A percentile compares a stretch with the other conserved stretches of the same genome.
phyloP scores from a whole-genome alignment of 1,140 invertebrate genomes.

The Pogonomyrmex californicus region DNA sequence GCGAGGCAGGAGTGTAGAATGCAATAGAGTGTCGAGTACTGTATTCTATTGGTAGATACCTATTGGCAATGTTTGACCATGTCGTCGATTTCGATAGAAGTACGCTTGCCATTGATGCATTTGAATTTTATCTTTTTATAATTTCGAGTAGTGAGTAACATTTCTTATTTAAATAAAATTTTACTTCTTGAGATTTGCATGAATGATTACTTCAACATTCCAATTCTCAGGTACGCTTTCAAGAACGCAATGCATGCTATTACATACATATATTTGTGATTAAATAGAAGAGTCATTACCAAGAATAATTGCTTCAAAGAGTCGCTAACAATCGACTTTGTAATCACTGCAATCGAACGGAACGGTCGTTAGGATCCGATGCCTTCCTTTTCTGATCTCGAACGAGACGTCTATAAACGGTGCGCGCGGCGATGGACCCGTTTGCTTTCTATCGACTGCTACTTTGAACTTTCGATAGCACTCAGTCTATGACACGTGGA shows the following conservation, averaged over 20 bases:
- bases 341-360: constrained; percentile 66
- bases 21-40: constrained; percentile 30
- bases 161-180: neutral
- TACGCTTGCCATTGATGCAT: neutral
- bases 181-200: neutral
- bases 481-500: constrained; percentile 60
- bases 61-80: neutral
- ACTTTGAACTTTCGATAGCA: constrained; percentile 68
- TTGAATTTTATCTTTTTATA: constrained; percentile 13
- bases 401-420: constrained; percentile 65
- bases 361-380: constrained; percentile 40
- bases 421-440: constrained; percentile 62
- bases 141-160: neutral
- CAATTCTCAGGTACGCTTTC: neutral
- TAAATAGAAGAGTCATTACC: constrained; percentile 50
- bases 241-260: constrained; percentile 8
- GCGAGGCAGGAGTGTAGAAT: neutral
- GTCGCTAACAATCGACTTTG: constrained; percentile 70
- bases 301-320: constrained; percentile 64
- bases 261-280: constrained; percentile 41
- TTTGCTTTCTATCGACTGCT: constrained; percentile 71
- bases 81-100: neutral
- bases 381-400: constrained; percentile 62
- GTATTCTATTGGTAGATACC: constrained; percentile 8
- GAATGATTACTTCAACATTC: constrained; percentile 1